A percentile compares a stretch with the other conserved stretches of the same genome.
Conservation (phyloP, 2,113 vertebrate species). For the Motacilla tschutschensis region DNA sequence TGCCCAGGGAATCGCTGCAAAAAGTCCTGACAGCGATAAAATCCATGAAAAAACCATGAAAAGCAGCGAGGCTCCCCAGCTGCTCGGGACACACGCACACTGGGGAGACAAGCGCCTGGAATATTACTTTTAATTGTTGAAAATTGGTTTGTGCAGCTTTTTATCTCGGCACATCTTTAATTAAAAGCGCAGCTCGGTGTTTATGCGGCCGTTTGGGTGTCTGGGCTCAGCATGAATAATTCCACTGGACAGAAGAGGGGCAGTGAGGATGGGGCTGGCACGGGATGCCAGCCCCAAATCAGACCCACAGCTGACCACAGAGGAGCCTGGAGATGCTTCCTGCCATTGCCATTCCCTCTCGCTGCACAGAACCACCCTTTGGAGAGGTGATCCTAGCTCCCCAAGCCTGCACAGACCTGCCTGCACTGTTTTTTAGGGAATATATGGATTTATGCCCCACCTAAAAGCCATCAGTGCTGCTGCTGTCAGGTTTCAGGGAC, state of each 20-base stretch:
- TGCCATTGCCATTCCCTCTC: background rate
- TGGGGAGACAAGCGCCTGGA: background rate
- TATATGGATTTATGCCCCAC: background rate
- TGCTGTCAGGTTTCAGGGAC: background rate
- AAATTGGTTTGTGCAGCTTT: conserved; percentile 41
- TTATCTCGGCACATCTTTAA: conserved; percentile 42
- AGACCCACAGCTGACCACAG: accelerated
- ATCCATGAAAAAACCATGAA: background rate
- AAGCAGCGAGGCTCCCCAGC: background rate
- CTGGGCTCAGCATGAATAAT: background rate
- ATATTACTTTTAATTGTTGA: conserved; percentile 22
- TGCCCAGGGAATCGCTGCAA: background rate
- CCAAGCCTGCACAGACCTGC: accelerated
- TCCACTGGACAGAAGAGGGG: accelerated
- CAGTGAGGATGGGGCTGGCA: background rate
- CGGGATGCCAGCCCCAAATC: background rate
- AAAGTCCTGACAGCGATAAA: accelerated
- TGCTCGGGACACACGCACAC: background rate
- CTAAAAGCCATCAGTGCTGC: background rate
- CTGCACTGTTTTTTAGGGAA: background rate
- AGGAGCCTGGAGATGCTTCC: background rate
- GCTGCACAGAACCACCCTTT: background rate
- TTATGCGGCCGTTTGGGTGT: background rate
- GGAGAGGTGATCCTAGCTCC: background rate
- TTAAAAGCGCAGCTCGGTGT: background rate